Evolutionary conservation across 2,113 vertebrate species (phyloP), one percentile per base, ranked within the genome.

Genomic region (Hucho hucho): DNA sequence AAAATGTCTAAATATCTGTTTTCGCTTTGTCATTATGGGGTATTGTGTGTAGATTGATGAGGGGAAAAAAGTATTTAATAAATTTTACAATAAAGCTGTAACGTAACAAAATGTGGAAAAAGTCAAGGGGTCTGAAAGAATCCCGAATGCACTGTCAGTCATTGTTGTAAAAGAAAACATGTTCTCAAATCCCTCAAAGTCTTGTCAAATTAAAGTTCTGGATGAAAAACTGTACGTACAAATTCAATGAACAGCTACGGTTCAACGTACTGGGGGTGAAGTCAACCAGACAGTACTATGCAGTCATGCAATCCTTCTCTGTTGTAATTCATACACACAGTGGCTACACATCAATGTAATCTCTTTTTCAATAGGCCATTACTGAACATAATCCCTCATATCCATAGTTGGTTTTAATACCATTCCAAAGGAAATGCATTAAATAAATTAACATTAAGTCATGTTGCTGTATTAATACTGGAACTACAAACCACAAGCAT

Each of bases 401-500:
- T 67, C 47, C n/a, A 58, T 58, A 67, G 26, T 28, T 53, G 20
- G 25, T 47, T 75, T 4, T 68, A 75, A 63, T 66, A 25, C 37
- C 5, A 67, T 68, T 75, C 16, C 18, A 64, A 53, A 53, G 47
- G 6, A 26, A 56, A n/a, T 20, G 25, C 28, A 32, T 67, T 67
- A 75, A 32, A 68, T 32, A 56, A 43, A 58, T 68, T 0, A 32
- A 12, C 24, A 56, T 53, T 67, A 14, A 49, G 12, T 2, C 7
- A 12, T 43, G 26, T 24, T 68, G 20, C 26, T 26, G 61, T 26
- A 65, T 65, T 26, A 65, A 26, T 4, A 56, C 18, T 20, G 53
- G 14, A 56, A 16, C 64, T 16, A 28, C 16, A 65, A 26, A 28
- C 37, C 25, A 18, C 64, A 28, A 12, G 26, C 64, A 65, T 14